phyloP scores from a whole-genome alignment of 2,113 vertebrate genomes.

The Haliaeetus leucogaster region DNA sequence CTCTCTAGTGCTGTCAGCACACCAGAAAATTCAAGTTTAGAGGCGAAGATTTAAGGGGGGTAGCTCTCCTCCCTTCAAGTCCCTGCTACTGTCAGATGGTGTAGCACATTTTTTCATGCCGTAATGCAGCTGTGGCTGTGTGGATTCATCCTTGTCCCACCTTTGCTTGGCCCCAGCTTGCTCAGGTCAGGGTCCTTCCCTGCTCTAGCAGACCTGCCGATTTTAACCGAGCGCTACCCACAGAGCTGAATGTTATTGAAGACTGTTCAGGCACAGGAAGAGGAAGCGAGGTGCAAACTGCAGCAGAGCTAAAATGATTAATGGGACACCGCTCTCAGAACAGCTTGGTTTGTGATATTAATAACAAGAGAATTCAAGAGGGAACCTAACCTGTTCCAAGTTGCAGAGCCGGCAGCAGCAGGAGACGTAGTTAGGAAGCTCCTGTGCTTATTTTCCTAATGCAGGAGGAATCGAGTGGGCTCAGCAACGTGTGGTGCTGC shows the following conservation, averaged over 20 bases:
- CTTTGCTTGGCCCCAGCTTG: not conserved
- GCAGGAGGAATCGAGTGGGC: not conserved
- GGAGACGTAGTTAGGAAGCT: not conserved
- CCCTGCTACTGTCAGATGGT: not conserved
- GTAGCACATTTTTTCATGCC: not conserved
- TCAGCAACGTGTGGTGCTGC: not conserved
- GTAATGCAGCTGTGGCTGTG: not conserved
- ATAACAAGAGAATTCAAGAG: conserved; percentile 52
- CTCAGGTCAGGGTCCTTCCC: not conserved
- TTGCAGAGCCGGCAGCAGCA: not conserved
- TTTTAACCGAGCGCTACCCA: not conserved
- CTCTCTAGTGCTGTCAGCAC: not conserved
- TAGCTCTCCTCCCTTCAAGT: not conserved
- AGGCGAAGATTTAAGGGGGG: not conserved
- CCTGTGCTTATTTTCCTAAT: not conserved
- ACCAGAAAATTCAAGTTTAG: not conserved
- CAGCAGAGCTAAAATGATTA: conserved; percentile 46
- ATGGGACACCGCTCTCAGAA: conserved; percentile 20
- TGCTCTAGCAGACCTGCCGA: not conserved
- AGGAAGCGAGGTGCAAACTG: conserved; percentile 14
- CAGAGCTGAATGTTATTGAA: not conserved
- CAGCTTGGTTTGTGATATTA: conserved; percentile 55
- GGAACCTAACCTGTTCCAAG: conserved; percentile 9
- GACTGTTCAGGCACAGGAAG: not conserved
- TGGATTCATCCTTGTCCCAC: not conserved